Evolutionary conservation across 2,113 vertebrate genomes (phyloP).

Genomic region (Antechinus flavipes): DNA sequence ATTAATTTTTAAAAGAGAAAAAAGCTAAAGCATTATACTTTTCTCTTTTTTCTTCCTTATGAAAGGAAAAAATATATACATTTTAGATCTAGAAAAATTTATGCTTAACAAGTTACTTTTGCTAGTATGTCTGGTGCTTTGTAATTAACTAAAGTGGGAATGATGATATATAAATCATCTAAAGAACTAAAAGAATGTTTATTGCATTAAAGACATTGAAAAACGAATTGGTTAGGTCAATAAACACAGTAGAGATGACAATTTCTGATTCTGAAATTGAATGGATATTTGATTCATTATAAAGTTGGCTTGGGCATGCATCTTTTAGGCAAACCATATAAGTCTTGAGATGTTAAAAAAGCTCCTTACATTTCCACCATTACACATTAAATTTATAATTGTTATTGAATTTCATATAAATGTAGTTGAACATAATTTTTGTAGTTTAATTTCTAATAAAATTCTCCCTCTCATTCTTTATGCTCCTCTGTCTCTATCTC

Average conservation of each 20-base stretch:
- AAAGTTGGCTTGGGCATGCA: background rate
- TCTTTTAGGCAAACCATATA: conserved; percentile 1
- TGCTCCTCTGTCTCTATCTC: too few relatives aligned
- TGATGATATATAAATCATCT: background rate
- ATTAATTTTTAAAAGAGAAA: conserved; percentile 16
- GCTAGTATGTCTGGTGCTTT: conserved; percentile 4
- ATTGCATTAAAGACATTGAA: background rate
- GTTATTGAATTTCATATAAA: too few relatives aligned
- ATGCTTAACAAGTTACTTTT: background rate
- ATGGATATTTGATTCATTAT: background rate
- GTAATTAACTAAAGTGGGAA: background rate
- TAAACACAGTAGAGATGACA: background rate
- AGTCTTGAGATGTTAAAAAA: background rate
- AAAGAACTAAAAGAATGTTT: background rate
- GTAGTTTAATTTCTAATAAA: too few relatives aligned
- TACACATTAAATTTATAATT: too few relatives aligned
- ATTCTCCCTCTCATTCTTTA: too few relatives aligned
- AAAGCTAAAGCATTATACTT: background rate
- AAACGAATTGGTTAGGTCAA: background rate
- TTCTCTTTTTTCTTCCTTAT: background rate
- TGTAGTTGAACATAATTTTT: too few relatives aligned
- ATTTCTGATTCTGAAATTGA: background rate
- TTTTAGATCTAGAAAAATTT: conserved; percentile 24
- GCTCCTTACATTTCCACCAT: background rate
- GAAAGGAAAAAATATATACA: background rate